These are phyloP conservation scores for Oeneis ivallda DNA, from an alignment of 2,888 invertebrate species.

Conservation along the genomic window DNA sequence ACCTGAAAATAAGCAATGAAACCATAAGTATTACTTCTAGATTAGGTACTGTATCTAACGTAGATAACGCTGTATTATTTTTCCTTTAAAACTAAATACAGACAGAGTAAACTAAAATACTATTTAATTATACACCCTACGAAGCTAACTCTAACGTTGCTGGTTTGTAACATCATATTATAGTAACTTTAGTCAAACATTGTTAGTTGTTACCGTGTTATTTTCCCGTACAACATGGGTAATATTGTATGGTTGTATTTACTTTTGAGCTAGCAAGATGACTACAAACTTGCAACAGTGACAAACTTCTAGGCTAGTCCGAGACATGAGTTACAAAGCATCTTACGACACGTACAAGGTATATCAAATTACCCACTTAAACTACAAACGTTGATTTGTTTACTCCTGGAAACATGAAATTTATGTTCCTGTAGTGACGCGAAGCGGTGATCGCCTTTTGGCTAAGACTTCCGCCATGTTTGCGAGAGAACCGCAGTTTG, in stretches of 20 bases:
- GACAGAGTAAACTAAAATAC: background rate
- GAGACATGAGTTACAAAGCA: slow-evolving; percentile 16
- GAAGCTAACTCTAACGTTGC: background rate
- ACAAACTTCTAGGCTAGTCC: slow-evolving; percentile 14
- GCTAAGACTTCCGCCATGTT: no score
- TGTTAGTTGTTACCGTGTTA: background rate
- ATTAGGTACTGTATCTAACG: background rate
- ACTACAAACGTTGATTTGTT: slow-evolving; percentile 5
- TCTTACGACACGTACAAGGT: background rate
- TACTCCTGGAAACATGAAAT: background rate
- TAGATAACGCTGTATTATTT: background rate
- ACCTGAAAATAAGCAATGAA: background rate
- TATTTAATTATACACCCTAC: background rate
- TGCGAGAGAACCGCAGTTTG: no score
- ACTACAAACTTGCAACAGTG: background rate
- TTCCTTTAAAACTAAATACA: background rate
- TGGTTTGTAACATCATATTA: background rate
- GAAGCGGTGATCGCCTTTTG: no score
- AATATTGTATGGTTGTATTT: background rate
- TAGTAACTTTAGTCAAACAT: slow-evolving; percentile 3
- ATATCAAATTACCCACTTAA: slow-evolving; percentile 12
- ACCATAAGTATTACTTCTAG: no score
- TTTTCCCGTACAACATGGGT: background rate
- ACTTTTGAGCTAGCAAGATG: slow-evolving; percentile 12
- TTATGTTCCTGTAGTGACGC: no score